Conservation (phyloP, 2,888 invertebrate genomes). For the Orthonychiurus folsomi region DNA sequence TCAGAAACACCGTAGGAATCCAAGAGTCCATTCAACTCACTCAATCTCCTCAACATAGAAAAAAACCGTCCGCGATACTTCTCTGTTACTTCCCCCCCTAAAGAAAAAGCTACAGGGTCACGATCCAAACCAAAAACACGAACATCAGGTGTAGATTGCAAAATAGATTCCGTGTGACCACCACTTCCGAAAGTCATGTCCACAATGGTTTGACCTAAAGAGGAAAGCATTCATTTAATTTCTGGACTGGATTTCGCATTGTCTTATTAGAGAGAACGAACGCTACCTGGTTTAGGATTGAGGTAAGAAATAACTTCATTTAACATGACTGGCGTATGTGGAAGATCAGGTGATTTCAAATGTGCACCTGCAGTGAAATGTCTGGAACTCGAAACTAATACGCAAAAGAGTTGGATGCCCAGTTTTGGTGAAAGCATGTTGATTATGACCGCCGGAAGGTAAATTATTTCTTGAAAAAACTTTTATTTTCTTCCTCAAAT, state of each 20-base stretch:
- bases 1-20: slow-evolving; percentile 46
- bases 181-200: slow-evolving; percentile 97
- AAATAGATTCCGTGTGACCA: slow-evolving; percentile 69
- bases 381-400: background rate
- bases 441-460: slow-evolving; percentile 24
- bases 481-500: slow-evolving; percentile 53
- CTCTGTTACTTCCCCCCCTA: slow-evolving; percentile 56
- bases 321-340: slow-evolving; percentile 69
- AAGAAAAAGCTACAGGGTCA: slow-evolving; percentile 68
- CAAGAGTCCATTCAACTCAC: slow-evolving; percentile 67
- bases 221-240: background rate
- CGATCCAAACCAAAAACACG: slow-evolving; percentile 75
- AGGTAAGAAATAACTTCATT: slow-evolving; percentile 61
- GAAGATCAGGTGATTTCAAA: slow-evolving; percentile 29
- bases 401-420: background rate
- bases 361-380: background rate
- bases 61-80: slow-evolving; percentile 62
- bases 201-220: slow-evolving; percentile 57
- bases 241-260: background rate
- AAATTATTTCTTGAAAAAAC: slow-evolving; percentile 50
- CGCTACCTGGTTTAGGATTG: slow-evolving; percentile 48
- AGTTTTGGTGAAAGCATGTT: background rate
- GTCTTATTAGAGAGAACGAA: slow-evolving; percentile 12
- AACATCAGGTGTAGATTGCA: slow-evolving; percentile 56
- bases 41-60: slow-evolving; percentile 79